Percentiles rank a stretch among this genome's conserved stretches.
These are phyloP conservation scores for Thunnus thynnus DNA, from an alignment of 2,113 vertebrate genomes.

Conservation along the genomic window DNA sequence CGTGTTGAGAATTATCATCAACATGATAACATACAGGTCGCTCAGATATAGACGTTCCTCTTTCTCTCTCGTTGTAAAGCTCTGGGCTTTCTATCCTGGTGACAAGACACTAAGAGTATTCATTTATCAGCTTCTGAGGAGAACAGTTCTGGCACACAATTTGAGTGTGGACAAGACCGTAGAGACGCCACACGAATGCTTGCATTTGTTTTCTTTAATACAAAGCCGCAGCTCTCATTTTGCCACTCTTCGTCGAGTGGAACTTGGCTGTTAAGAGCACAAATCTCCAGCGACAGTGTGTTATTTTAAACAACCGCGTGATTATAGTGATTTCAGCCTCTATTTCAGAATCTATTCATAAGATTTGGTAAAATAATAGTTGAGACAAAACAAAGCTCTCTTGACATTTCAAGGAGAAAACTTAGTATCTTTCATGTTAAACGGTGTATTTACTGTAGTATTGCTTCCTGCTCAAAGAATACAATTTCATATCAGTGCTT, in stretches of 20 bases:
- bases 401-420: constrained; percentile 21
- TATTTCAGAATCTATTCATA: not conserved
- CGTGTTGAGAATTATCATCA: not conserved
- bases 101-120: too few species aligned
- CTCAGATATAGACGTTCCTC: too few species aligned
- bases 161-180: not conserved
- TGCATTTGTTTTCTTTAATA: not conserved
- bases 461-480: too few species aligned
- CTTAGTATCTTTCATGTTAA: not conserved
- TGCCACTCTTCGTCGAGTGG: not conserved
- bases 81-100: too few species aligned
- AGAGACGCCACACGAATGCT: not conserved
- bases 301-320: not conserved
- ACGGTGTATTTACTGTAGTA: not conserved
- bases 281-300: not conserved
- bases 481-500: not conserved
- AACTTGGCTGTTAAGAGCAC: not conserved
- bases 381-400: not conserved
- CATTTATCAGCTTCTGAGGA: not conserved
- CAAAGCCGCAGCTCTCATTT: not conserved
- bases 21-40: not conserved
- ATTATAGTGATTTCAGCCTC: not conserved
- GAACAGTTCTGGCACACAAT: not conserved
- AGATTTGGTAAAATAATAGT: not conserved
- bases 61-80: too few species aligned